These are phyloP conservation scores for Darevskia mixta DNA, from an alignment of 2,797 vertebrate genomes.

Conservation along the genomic window DNA sequence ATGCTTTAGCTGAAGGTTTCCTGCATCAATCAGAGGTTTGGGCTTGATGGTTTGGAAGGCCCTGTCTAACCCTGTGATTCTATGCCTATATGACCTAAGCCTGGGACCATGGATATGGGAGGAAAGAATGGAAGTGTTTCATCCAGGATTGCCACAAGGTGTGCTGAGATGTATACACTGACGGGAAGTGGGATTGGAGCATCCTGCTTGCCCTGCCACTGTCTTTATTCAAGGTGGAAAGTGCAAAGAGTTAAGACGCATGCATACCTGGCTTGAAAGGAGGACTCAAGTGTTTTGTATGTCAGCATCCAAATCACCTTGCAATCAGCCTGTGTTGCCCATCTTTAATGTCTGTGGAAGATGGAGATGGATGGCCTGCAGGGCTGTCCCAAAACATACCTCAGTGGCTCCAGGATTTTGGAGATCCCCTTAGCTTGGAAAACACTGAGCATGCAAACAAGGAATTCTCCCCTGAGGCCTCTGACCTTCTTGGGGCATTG, in stretches of 20 bases:
- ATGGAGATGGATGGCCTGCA: not conserved
- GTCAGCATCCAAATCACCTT: not conserved
- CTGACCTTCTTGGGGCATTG: not conserved
- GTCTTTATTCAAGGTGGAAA: too few relatives aligned
- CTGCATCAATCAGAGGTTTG: not conserved
- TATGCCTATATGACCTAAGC: not conserved
- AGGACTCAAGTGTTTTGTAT: not conserved
- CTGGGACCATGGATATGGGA: not conserved
- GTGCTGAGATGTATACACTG: too few relatives aligned
- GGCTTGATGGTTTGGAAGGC: not conserved
- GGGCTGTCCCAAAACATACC: too few relatives aligned
- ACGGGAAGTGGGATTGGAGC: not conserved
- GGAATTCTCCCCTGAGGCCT: not conserved
- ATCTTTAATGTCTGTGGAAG: not conserved
- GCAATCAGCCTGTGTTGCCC: not conserved
- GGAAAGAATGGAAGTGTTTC: not conserved
- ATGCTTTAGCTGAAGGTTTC: not conserved
- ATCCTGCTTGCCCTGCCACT: not conserved
- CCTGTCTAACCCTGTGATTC: not conserved
- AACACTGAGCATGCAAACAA: not conserved
- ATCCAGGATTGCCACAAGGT: not conserved
- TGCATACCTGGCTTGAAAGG: not conserved
- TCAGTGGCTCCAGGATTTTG: too few relatives aligned
- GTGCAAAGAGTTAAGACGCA: not conserved
- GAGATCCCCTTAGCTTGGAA: not conserved